Conservation (phyloP, 2,797 vertebrate genomes). For the Lutjanus campechanus region DNA sequence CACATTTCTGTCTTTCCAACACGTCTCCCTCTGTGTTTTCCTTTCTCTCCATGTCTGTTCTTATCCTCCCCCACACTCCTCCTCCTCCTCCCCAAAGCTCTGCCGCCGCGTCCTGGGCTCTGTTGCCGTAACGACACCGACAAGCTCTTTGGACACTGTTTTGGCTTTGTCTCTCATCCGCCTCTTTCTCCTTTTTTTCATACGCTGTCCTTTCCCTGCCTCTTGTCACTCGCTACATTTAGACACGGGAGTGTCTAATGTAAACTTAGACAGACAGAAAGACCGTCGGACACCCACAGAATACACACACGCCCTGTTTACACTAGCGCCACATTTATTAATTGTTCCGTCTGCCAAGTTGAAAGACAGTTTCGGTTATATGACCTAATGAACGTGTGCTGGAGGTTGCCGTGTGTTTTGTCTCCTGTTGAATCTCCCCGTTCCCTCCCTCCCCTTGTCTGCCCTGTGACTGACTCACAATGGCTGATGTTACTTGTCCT, state of each 20-base stretch:
- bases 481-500: slow-evolving; percentile 65
- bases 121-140: slow-evolving; percentile 48
- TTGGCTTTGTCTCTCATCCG: slow-evolving; percentile 25
- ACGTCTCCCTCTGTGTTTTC: slow-evolving; percentile 66
- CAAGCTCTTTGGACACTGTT: slow-evolving; percentile 55
- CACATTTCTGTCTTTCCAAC: slow-evolving; percentile 75
- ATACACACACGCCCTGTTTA: slow-evolving; percentile 50
- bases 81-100: slow-evolving; percentile 38
- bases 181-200: slow-evolving; percentile 16
- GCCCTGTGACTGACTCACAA: slow-evolving; percentile 60
- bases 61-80: slow-evolving; percentile 53
- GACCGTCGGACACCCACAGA: slow-evolving; percentile 18
- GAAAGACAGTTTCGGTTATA: slow-evolving; percentile 60
- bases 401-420: slow-evolving; percentile 52
- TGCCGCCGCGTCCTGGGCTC: slow-evolving; percentile 29
- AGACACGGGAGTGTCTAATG: slow-evolving; percentile 28
- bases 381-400: slow-evolving; percentile 53
- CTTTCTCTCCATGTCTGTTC: slow-evolving; percentile 60
- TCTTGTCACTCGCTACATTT: slow-evolving; percentile 35
- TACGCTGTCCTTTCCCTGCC: slow-evolving; percentile 7
- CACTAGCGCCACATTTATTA: slow-evolving; percentile 54
- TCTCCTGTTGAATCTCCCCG: slow-evolving; percentile 35
- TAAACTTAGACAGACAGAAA: slow-evolving; percentile 55
- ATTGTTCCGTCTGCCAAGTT: slow-evolving; percentile 54
- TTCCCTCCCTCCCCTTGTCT: slow-evolving; percentile 25